Evolutionary conservation across 2,113 vertebrate species (phyloP).

Genomic region (Spilogale gracilis): DNA sequence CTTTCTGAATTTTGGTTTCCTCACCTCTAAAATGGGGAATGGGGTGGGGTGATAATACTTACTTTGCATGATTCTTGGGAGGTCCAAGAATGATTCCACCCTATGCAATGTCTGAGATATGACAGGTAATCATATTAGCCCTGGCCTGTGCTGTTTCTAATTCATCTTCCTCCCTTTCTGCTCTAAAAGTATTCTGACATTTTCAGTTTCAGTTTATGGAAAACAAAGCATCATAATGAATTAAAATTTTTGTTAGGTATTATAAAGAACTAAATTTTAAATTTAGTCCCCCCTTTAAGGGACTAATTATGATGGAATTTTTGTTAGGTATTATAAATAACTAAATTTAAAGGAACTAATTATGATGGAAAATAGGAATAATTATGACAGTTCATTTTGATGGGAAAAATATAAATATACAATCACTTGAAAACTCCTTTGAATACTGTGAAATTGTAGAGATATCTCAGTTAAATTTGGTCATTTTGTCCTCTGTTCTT

Average conservation of each 20-base stretch:
- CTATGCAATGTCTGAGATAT: neutral
- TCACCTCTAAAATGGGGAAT: neutral
- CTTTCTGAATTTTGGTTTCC: neutral
- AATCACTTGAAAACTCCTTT: neutral
- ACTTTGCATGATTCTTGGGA: neutral
- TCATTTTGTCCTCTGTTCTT: neutral
- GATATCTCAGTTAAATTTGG: neutral
- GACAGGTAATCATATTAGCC: neutral
- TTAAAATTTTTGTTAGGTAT: conserved; percentile 9
- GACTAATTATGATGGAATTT: neutral
- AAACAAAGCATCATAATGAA: neutral
- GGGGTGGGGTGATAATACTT: neutral
- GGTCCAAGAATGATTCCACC: neutral
- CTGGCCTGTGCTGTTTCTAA: neutral
- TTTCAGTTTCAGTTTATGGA: conserved; percentile 10
- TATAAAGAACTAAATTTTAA: conserved; percentile 12
- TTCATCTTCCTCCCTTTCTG: neutral
- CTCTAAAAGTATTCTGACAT: conserved; percentile 26
- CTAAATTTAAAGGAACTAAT: neutral
- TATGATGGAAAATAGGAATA: neutral
- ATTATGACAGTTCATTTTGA: conserved; percentile 51
- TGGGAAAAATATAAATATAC: neutral
- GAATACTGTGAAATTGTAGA: neutral
- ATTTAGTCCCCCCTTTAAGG: neutral
- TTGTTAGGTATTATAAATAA: conserved; percentile 10